Evolutionary conservation across 2,888 invertebrate genomes (phyloP), one percentile per base, ranked within the genome.

Genomic region (Lasioglossum marginatum): DNA sequence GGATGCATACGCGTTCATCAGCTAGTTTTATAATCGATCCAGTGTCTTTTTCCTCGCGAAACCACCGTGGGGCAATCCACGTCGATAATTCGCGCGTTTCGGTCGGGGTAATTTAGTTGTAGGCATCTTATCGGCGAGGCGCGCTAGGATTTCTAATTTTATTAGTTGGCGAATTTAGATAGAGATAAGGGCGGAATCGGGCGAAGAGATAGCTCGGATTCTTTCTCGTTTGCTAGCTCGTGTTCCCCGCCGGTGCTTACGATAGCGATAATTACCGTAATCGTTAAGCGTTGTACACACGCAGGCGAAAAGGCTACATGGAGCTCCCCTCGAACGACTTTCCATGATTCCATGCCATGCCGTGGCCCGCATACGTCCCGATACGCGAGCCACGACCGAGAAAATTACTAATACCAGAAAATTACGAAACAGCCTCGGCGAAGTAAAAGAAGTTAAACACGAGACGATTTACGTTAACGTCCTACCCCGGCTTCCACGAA

Each of bases 401-500:
- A 73, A 86, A 83, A 86, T 86, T 79, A 86, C 87, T 77, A 81
- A 81, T 80, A 81, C 79, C 80, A 81, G 87, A 83, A 86, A 86
- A 87, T 86, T 86, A 79, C 83, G 81, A 81, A 79, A 86, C 45
- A 43, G 60, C 78, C 70, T 74, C 66, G 52, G 73, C 72, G 74
- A 75, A 77, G 86, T 83, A 83, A 86, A 86, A 87, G 86, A 83
- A 86, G 87, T 82, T 86, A 86, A 87, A 86, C 80, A 83, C 86
- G 80, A 73, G 81, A 83, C 83, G 86, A 87, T 87, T 87, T 87
- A 83, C 86, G 83, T 77, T 83, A 86, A 87, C 87, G 86, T 86
- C 82, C 84, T 71, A 60, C 70, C n/a, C 57, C 74, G 74, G 57
- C 80, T 85, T 87, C 87, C 87, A 87, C 84, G 87, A 88, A 87